Base-by-base conservation (phyloP, 2,113 vertebrate species). In the Phalacrocorax carbo region DNA sequence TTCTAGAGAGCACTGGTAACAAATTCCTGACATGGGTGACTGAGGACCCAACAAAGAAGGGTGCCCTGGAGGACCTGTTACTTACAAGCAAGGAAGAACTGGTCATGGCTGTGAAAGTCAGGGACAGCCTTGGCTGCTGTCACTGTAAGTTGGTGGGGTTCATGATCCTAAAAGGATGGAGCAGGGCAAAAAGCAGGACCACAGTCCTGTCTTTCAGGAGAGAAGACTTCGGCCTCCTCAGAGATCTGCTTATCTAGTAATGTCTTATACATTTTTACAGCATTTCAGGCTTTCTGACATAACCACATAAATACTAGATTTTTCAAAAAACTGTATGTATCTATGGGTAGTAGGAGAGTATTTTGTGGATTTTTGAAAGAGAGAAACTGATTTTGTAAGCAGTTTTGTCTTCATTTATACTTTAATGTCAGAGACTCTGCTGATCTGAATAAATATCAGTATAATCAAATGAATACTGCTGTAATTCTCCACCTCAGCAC, bases 251-350 rank as follows among this genome's bases (percentile, higher is more conserved):
- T 90, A 17, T 10, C 27, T 18, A 46, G 18, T 46, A 49, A 52
- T 0, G 0, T 80, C 44, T 18, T 40, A 14, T 4, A 73, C 3
- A 3, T 27, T 64, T 32, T 46, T 55, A 62, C 7, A 82, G 5
- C 8, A 75, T 44, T 70, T 65, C 27, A 75, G 46, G 20, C 44
- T 85, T 62, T 78, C 23, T 75, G 34, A 48, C 26, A 60, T 10
- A 78, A 8, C 3, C 6, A 16, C 9, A 9, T 22, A 85, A 85
- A 60, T 27, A 27, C 2, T 38, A 36, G 9, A 8, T 68, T 70
- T 86, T 21, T 30, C 0, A 42, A 16, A 61, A 30, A 52, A 21
- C 42, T 13, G 2, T 40, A 21, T 13, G 0, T 42, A 10, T 32
- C 5, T 62, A 12, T 29, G 12, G 14, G 12, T 36, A 57, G 18